These are phyloP conservation scores for Acrobeloides nanus DNA, from an alignment of 2,888 invertebrate species.

Conservation along the genomic window DNA sequence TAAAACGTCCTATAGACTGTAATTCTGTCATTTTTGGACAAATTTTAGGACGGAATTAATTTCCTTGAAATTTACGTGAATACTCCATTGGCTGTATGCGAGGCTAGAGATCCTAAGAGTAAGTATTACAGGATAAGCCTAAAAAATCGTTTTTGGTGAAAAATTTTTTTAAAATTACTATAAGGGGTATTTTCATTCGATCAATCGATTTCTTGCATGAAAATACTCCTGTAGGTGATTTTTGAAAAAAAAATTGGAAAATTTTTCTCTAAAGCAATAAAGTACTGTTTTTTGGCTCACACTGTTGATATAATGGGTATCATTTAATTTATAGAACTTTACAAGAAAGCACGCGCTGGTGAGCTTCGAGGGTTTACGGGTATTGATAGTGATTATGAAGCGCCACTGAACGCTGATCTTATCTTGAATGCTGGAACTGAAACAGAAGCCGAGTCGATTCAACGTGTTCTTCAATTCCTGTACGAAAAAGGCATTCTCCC, in stretches of 20 bases:
- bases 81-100: constrained; percentile 86
- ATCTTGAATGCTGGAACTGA: constrained; percentile 62
- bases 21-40: no score
- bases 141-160: no score
- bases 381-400: constrained; percentile 77
- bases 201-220: no score
- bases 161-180: no score
- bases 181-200: no score
- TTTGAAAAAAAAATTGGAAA: no score
- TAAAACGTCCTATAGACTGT: no score
- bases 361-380: constrained; percentile 78
- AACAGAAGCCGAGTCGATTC: constrained; percentile 76
- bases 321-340: constrained; percentile 63
- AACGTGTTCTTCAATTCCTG: constrained; percentile 74
- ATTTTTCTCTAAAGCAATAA: no score
- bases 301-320: background rate
- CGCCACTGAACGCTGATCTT: constrained; percentile 41
- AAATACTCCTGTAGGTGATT: no score
- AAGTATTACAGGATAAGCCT: no score
- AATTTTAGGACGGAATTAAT: constrained; percentile 68
- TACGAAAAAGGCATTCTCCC: constrained; percentile 61
- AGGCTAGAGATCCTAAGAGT: constrained; percentile 84
- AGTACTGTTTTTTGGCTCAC: no score
- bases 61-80: constrained; percentile 96
- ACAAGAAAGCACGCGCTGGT: constrained; percentile 91